Base-by-base conservation (phyloP, 2,113 vertebrate genomes). In the Ptychochromis oligacanthus region DNA sequence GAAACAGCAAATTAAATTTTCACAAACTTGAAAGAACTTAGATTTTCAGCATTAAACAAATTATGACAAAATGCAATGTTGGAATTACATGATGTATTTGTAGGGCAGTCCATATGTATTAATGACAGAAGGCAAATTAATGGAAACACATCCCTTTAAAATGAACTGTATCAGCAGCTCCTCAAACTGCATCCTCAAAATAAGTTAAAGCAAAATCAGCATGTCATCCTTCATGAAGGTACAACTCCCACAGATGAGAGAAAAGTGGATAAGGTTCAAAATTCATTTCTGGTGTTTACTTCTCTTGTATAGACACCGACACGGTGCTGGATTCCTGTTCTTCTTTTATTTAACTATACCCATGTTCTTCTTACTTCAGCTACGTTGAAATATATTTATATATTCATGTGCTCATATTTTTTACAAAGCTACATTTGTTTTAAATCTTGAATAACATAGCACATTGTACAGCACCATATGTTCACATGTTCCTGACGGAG, bases 201-300 rank as follows among this genome's bases (percentile, higher is more conserved):
- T n/a, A 61, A 62, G 31, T 36, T 20, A 36, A 6, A 61, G 5
- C 43, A 61, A 58, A 61, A 0, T 61, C 31, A 7, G 34, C 4
- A 36, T 36, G 34, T 36, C 60, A 38, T 6, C 7, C 36, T 65
- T 65, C 40, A 17, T 0, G 9, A 40, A 40, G 38, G 10, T 40
- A 40, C 12, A 10, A 40, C n/a, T 65, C 24, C 4, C 26, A 13
- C 38, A 0, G 8, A 26, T 26, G 38, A 67, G 20, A 40, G 22
- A 38, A 40, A 64, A 38, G 34, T 12, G 4, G 0, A 22, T 0
- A 38, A 40, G 20, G 61, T 64, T 64, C 38, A 36, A 0, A 36
- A 20, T 7, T 49, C 46, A 49, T 6, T 17, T 18, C 14, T 49
- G 46, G 46, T 49, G 2, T 9, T 2, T n/a, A 11, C 38, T 26